phyloP scores from a whole-genome alignment of 2,888 invertebrate species.

The Dioctria rufipes region DNA sequence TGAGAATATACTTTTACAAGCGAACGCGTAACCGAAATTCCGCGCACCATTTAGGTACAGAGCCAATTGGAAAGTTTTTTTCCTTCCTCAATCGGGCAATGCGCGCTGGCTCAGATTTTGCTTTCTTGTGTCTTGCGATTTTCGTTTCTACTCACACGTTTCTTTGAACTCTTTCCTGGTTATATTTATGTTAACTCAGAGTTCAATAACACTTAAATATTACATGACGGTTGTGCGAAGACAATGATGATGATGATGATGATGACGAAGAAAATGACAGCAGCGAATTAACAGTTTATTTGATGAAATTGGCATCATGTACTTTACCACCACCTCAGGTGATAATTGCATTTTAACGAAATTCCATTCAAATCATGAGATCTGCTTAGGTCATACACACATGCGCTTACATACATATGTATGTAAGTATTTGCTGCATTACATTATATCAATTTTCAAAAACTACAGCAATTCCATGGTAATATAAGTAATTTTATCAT shows the following conservation, averaged over 20 bases:
- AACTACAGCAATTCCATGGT: conserved; percentile 25
- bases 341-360: conserved; percentile 7
- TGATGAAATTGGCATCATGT: not conserved
- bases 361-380: not conserved
- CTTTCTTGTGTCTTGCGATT: conserved; percentile 27
- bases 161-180: conserved; percentile 34
- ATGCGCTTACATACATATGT: not conserved
- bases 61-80: conserved; percentile 56
- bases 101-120: conserved; percentile 24
- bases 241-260: no score
- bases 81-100: conserved; percentile 33
- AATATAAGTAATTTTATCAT: not conserved
- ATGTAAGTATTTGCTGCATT: not conserved
- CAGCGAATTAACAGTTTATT: conserved; percentile 5
- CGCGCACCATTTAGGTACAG: conserved; percentile 55
- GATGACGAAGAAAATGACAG: conserved; percentile 12
- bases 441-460: not conserved
- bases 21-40: conserved; percentile 56
- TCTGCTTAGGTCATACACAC: conserved; percentile 26
- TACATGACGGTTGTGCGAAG: conserved; percentile 51
- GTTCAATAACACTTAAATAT: conserved; percentile 59
- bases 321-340: not conserved
- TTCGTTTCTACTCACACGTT: conserved; percentile 21
- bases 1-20: conserved; percentile 52
- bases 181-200: conserved; percentile 53